Evolutionary conservation across 1,140 invertebrate species (phyloP).

Genomic region (Latrodectus geometricus): DNA sequence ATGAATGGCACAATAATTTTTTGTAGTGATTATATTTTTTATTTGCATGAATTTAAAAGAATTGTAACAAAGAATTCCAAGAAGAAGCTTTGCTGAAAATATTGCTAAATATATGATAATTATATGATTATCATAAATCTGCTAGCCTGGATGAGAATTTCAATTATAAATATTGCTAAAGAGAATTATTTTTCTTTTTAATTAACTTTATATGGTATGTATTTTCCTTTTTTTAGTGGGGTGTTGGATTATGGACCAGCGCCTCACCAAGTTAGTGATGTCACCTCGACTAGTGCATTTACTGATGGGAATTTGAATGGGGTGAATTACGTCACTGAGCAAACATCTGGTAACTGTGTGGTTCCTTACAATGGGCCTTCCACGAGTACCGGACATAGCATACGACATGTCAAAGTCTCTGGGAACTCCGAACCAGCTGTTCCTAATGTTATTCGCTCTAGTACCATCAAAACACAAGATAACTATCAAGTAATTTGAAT

Average conservation of each 20-base stretch:
- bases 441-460: conserved; percentile 75
- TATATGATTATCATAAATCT: background rate
- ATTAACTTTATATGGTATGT: background rate
- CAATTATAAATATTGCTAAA: background rate
- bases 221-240: conserved; percentile 34
- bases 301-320: conserved; percentile 12
- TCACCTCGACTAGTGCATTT: conserved; percentile 63
- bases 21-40: too few relatives aligned
- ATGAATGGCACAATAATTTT: too few relatives aligned
- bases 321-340: conserved; percentile 44
- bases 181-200: too few relatives aligned
- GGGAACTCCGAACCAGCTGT: conserved; percentile 21
- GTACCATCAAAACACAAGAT: conserved; percentile 80
- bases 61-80: background rate
- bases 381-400: background rate
- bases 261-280: conserved; percentile 64
- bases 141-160: background rate
- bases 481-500: conserved; percentile 74
- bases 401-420: background rate
- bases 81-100: background rate
- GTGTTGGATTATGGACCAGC: conserved; percentile 59
- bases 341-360: conserved; percentile 18
- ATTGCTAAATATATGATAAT: background rate
- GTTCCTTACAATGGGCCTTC: conserved; percentile 26
- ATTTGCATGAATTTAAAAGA: too few relatives aligned